Evolutionary conservation across 1,140 invertebrate genomes (phyloP), one percentile per base, ranked within the genome.

Genomic region (Microplitis demolitor): DNA sequence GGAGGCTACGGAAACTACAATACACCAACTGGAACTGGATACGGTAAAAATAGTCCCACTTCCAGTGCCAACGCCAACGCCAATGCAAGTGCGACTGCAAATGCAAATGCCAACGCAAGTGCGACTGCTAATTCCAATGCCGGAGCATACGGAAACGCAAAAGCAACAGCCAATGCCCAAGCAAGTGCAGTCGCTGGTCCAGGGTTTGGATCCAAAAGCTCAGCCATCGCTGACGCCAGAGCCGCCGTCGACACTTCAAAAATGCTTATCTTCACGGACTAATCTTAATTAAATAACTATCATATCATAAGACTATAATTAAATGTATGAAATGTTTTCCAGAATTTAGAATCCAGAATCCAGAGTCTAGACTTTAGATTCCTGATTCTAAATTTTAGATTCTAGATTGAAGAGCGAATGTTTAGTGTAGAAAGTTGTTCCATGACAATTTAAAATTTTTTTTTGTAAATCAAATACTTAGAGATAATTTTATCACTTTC

Each of bases 191-290:
- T 64, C 0, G 70, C 71, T 5, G 39, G 16, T 14, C 68, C 58
- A 8, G 73, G 61, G 5, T 64, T 81, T 4, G 69, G 53, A 35
- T 68, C 71, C 2, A 77, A 78, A 35, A 79, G 75, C 24, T 78
- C 77, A 0, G 82, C 83, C 0, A 69, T 74, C 9, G 76, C 76
- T 9, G 34, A 72, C 0, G 81, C 81, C 0, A 71, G 74, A 4
- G 76, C 84, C 1, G 61, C 9, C 3, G 45, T 39, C 2, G 72
- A 82, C 50, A 82, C 79, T 1, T 68, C 66, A 0, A 77, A 79
- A 13, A 74, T 72, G 74, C 75, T 84, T 13, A 73, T 85, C 16
- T 85, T 85, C 68, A 75, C 13, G 39, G 58, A 78, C 13, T 79
- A 74, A 78, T 51, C 54, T 68, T 1, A 16, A 16, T 69, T 54